A percentile compares a stretch with the other conserved stretches of the same genome.
Conservation (phyloP, 2,888 invertebrate genomes). For the Laothoe populi region DNA sequence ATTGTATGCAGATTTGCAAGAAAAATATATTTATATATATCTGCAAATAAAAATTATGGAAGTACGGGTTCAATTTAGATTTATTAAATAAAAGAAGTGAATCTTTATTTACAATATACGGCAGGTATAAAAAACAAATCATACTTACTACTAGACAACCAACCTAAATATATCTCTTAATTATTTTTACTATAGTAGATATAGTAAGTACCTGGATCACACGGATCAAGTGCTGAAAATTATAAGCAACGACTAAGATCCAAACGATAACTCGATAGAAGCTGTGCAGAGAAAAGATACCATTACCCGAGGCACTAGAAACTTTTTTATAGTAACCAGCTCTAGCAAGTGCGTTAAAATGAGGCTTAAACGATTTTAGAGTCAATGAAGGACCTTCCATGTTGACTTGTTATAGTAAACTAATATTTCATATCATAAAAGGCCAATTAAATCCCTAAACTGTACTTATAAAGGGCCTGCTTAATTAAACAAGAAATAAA, state of each 20-base stretch:
- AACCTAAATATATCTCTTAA: no score
- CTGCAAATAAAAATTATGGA: no score
- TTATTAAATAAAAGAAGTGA: no score
- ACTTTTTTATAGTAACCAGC: conserved; percentile 68
- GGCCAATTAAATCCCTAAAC: not conserved
- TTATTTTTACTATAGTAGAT: not conserved
- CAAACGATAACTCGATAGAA: conserved; percentile 52
- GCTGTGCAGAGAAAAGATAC: conserved; percentile 49
- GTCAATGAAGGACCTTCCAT: conserved; percentile 32
- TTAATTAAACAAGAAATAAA: no score
- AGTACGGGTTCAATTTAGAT: no score
- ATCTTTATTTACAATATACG: no score
- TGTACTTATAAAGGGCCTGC: no score
- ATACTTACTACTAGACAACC: no score
- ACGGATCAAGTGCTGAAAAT: conserved; percentile 65
- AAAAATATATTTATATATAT: no score
- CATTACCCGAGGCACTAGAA: not conserved
- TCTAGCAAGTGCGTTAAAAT: conserved; percentile 63
- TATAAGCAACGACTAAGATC: conserved; percentile 57
- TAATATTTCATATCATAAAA: not conserved
- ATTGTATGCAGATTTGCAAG: no score
- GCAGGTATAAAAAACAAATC: no score
- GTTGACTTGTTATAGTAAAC: not conserved
- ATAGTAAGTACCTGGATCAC: conserved; percentile 58
- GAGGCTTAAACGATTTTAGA: conserved; percentile 58